Evolutionary conservation across 2,113 vertebrate species (phyloP), one percentile per base, ranked within the genome.

Genomic region (Lophotis ruficrista): DNA sequence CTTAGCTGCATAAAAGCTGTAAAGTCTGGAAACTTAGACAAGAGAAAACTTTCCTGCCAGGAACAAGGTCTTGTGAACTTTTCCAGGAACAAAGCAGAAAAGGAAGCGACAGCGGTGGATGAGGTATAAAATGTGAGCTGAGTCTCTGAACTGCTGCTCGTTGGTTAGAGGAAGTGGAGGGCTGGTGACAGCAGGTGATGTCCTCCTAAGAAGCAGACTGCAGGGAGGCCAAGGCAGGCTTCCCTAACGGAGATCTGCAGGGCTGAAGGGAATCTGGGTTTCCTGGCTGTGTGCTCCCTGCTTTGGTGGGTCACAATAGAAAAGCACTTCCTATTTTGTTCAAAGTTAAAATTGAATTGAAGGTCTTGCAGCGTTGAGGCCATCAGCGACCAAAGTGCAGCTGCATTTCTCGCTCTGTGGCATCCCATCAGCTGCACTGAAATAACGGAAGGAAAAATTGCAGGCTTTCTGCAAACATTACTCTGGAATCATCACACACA

Each of bases 171-270:
- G 31, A 21, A 28, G 22, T 0, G 2, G 28, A 45, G 21, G 48
- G 20, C 13, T 51, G 6, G 20, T n/a, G 38, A 7, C 9, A 5
- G 48, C 11, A 21, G 12, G 33, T 16, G 30, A 43, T 51, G 50
- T 14, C 15, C 12, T 69, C 75, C 33, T 25, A 51, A 9, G 33
- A 30, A 38, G 5, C 50, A 25, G 19, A 30, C 10, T 65, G 31
- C 33, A 7, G 17, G 30, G 41, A 33, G 4, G 5, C 11, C 41
- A 54, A 50, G 24, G 2, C 33, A 70, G 7, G 13, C 24, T 53
- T 78, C n/a, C 24, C 23, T 31, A 33, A 2, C 2, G 0, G 1
- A 18, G 19, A 41, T 7, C 16, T 27, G 10, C 4, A 37, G 28
- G 7, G 18, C 25, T 51, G 8, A 75, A 56, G 16, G 10, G 9